A percentile compares a stretch with the other conserved stretches of the same genome.
Conservation (phyloP, 2,888 invertebrate genomes). For the Biston betularia region DNA sequence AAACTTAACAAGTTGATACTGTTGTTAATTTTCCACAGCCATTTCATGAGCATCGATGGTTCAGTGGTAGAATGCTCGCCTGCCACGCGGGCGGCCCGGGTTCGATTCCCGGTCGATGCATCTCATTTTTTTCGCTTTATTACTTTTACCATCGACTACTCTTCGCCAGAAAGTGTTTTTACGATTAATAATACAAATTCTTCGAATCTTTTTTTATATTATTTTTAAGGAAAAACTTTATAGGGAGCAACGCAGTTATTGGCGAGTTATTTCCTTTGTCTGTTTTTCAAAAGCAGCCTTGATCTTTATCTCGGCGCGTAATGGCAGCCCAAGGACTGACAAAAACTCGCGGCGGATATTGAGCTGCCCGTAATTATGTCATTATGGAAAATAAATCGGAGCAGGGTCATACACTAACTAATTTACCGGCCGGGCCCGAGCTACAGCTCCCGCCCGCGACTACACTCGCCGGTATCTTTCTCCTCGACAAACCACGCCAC, state of each 20-base stretch:
- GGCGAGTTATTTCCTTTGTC: conserved; percentile 10
- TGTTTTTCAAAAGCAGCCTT: neutral
- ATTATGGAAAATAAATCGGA: conserved; percentile 2
- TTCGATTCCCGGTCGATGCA: conserved; percentile 87
- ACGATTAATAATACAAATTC: too few relatives aligned
- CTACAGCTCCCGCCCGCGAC: neutral
- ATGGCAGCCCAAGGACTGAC: neutral
- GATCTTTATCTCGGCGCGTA: neutral
- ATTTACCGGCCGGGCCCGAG: neutral
- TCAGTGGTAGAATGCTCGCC: conserved; percentile 86
- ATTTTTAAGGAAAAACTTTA: neutral
- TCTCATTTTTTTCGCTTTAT: conserved; percentile 45
- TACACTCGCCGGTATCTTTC: too few relatives aligned
- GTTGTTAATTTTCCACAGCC: neutral
- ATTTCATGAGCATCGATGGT: conserved; percentile 75
- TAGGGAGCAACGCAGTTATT: neutral
- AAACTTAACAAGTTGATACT: neutral
- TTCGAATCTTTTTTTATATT: too few relatives aligned
- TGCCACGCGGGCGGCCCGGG: conserved; percentile 87
- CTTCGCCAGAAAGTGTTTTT: too few relatives aligned
- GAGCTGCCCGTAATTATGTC: neutral
- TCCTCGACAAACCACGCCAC: too few relatives aligned
- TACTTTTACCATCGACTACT: too few relatives aligned
- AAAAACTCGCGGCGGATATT: neutral
- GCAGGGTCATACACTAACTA: neutral